A percentile compares a stretch with the other conserved stretches of the same genome.
Evolutionary conservation across 1,140 invertebrate genomes (phyloP).

Genomic region (Helicoverpa zea): DNA sequence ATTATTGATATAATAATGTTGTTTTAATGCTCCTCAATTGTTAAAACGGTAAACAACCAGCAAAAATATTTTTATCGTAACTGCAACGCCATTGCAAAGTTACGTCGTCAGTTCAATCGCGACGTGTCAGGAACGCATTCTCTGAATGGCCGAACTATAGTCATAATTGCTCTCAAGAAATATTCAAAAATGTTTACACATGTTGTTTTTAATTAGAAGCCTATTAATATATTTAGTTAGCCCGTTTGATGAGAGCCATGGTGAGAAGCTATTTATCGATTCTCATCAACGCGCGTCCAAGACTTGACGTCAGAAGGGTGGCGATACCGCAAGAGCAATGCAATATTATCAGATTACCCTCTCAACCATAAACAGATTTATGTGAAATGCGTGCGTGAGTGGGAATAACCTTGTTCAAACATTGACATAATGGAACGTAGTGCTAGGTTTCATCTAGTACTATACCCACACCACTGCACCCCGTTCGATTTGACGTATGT

Average conservation of each 20-base stretch:
- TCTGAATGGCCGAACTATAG: too few species aligned
- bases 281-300: not conserved
- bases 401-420: slow-evolving; percentile 30
- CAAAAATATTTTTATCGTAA: too few species aligned
- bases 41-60: too few species aligned
- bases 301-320: slow-evolving; percentile 28
- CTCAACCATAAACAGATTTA: slow-evolving; percentile 39
- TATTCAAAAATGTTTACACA: too few species aligned
- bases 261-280: not conserved
- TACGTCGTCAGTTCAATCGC: too few species aligned
- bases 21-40: too few species aligned
- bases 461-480: not conserved
- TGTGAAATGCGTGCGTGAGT: slow-evolving; percentile 45
- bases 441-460: not conserved
- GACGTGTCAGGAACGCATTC: too few species aligned
- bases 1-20: too few species aligned
- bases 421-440: slow-evolving; percentile 35
- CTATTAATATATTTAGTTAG: too few species aligned
- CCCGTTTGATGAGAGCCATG: not conserved
- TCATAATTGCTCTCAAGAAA: too few species aligned
- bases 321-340: slow-evolving; percentile 5
- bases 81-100: too few species aligned
- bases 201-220: too few species aligned
- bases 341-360: slow-evolving; percentile 42
- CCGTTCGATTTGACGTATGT: slow-evolving; percentile 1